Conservation (phyloP, 2,113 vertebrate genomes). For the Tyto alba region DNA sequence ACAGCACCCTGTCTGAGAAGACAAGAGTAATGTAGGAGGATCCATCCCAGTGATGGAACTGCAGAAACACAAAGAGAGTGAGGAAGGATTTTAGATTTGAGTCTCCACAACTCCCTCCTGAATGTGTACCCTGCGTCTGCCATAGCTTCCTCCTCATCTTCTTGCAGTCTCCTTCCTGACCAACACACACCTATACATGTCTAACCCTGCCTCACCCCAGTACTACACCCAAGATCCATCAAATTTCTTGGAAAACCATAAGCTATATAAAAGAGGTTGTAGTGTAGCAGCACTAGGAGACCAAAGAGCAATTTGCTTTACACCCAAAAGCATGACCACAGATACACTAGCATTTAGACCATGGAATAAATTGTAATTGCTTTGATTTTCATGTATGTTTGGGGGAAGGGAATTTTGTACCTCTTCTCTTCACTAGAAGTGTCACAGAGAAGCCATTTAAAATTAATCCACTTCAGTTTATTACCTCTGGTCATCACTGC, state of each 20-base stretch:
- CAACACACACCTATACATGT: not conserved
- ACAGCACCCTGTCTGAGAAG: not conserved
- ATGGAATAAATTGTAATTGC: not conserved
- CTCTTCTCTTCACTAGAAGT: not conserved
- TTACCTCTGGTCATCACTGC: not conserved
- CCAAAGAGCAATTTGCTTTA: not conserved
- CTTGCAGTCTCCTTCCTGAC: not conserved
- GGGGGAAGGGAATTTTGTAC: not conserved
- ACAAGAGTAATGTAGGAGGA: not conserved
- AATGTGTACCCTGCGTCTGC: not conserved
- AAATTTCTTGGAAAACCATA: not conserved
- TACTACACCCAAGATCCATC: not conserved
- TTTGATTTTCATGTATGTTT: not conserved
- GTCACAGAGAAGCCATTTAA: not conserved
- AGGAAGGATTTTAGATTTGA: not conserved
- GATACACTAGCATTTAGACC: not conserved
- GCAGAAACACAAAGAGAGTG: not conserved
- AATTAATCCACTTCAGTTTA: not conserved
- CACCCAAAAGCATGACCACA: not conserved
- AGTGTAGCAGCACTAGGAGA: not conserved
- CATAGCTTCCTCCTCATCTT: not conserved
- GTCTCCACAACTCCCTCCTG: not conserved
- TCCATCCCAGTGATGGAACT: not conserved
- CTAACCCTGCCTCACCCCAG: not conserved
- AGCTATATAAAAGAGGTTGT: not conserved